A percentile compares a stretch with the other conserved stretches of the same genome.
Conservation (phyloP, 2,888 invertebrate species). For the Entomobrya proxima region DNA sequence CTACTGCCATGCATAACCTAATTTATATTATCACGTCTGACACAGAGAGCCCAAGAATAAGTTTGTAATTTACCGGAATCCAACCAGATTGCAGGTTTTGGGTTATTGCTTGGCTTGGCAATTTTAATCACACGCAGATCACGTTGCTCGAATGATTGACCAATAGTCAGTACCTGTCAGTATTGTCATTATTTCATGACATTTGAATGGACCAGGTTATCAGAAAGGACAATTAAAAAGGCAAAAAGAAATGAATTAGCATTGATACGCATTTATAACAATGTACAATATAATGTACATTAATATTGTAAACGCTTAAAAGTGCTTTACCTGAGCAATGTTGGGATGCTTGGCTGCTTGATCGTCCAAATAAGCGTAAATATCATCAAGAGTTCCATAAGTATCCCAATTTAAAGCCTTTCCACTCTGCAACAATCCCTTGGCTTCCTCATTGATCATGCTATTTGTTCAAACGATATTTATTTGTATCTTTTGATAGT, state of each 20-base stretch:
- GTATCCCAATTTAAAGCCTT: slow-evolving; percentile 80
- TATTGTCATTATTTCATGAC: not conserved
- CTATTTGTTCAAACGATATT: slow-evolving; percentile 77
- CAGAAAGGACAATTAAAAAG: not conserved
- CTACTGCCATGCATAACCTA: too few relatives aligned
- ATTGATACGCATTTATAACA: slow-evolving; percentile 1
- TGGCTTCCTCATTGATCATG: slow-evolving; percentile 78
- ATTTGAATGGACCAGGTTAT: not conserved
- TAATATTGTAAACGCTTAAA: too few relatives aligned
- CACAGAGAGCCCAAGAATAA: not conserved
- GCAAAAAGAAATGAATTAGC: not conserved
- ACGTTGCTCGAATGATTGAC: slow-evolving; percentile 81
- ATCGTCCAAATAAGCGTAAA: slow-evolving; percentile 81
- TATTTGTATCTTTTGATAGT: not conserved
- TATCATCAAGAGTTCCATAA: slow-evolving; percentile 81
- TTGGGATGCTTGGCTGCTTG: slow-evolving; percentile 79
- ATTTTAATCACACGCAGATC: slow-evolving; percentile 76
- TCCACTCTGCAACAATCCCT: slow-evolving; percentile 73
- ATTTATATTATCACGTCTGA: not conserved
- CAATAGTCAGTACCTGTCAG: slow-evolving; percentile 76
- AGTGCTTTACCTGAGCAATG: slow-evolving; percentile 78
- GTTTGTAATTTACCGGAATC: slow-evolving; percentile 77
- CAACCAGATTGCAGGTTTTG: slow-evolving; percentile 77
- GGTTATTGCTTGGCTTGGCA: slow-evolving; percentile 61
- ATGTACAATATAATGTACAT: slow-evolving; percentile 1